Evolutionary conservation across 1,140 invertebrate genomes (phyloP).

Genomic region (Heliothis subflexa): DNA sequence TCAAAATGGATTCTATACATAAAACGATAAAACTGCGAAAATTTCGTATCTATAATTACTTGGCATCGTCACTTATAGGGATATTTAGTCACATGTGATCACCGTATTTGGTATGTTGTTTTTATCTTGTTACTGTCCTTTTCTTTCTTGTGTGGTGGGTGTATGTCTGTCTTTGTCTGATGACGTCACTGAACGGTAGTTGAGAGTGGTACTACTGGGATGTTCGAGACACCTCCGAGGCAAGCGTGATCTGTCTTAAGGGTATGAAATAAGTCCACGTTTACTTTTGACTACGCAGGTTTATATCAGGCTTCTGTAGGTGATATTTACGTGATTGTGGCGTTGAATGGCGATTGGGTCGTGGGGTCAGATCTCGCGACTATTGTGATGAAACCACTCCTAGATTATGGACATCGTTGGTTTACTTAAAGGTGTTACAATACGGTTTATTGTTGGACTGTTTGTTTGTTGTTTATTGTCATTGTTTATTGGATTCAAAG

Average conservation of each 20-base stretch:
- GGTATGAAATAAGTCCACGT: slow-evolving; percentile 17
- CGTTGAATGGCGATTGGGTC: slow-evolving; percentile 32
- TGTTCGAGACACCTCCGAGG: slow-evolving; percentile 39
- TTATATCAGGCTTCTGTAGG: not conserved
- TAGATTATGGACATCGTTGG: slow-evolving; percentile 8
- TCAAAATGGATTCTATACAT: slow-evolving; percentile 60
- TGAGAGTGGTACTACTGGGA: slow-evolving; percentile 19
- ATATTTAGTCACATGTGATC: slow-evolving; percentile 79
- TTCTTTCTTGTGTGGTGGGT: slow-evolving; percentile 43
- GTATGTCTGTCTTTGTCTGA: slow-evolving; percentile 60
- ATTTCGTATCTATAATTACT: slow-evolving; percentile 55
- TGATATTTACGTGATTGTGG: not conserved
- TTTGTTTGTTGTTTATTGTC: not conserved
- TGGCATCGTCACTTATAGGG: slow-evolving; percentile 62
- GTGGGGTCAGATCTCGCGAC: not conserved
- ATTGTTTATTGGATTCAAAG: no score
- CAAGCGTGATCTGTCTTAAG: slow-evolving; percentile 19
- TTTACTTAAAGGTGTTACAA: slow-evolving; percentile 1
- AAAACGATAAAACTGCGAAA: slow-evolving; percentile 66
- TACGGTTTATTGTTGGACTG: no score
- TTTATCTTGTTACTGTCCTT: slow-evolving; percentile 59
- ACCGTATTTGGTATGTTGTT: slow-evolving; percentile 78
- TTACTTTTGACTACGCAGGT: slow-evolving; percentile 1
- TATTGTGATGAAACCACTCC: slow-evolving; percentile 17
- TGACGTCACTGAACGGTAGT: slow-evolving; percentile 64